A percentile compares a stretch with the other conserved stretches of the same genome.
Evolutionary conservation across 2,888 invertebrate species (phyloP).

Genomic region (Portevinia maculata): DNA sequence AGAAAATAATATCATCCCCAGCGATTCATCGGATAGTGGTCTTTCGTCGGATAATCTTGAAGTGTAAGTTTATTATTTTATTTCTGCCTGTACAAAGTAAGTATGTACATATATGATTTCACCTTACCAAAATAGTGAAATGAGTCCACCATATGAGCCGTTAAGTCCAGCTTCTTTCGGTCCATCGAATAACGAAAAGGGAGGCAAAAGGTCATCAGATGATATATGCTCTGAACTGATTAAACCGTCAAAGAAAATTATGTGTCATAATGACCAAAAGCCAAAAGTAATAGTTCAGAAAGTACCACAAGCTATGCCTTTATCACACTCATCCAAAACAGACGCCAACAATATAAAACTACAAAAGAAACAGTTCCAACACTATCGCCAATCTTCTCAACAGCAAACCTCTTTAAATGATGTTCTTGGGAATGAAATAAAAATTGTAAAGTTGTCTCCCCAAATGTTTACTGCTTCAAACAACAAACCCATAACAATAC

Average conservation of each 20-base stretch:
- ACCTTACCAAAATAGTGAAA: slow-evolving; percentile 68
- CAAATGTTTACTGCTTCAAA: slow-evolving; percentile 71
- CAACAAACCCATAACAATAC: slow-evolving; percentile 75
- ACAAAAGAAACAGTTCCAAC: slow-evolving; percentile 32
- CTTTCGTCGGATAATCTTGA: slow-evolving; percentile 86
- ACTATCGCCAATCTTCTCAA: slow-evolving; percentile 26
- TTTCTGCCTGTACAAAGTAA: slow-evolving; percentile 9
- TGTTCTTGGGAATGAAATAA: slow-evolving; percentile 68
- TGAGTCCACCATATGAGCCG: slow-evolving; percentile 76
- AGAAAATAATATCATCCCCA: slow-evolving; percentile 71
- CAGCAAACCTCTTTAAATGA: slow-evolving; percentile 24
- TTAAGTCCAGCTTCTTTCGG: slow-evolving; percentile 75
- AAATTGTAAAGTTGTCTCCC: slow-evolving; percentile 75
- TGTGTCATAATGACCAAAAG: slow-evolving; percentile 43
- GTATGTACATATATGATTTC: not conserved
- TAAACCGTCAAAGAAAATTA: slow-evolving; percentile 23
- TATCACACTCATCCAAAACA: slow-evolving; percentile 57
- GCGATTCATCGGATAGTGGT: slow-evolving; percentile 86
- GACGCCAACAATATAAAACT: slow-evolving; percentile 20
- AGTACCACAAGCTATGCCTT: slow-evolving; percentile 74
- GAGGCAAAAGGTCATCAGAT: slow-evolving; percentile 63
- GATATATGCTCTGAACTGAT: slow-evolving; percentile 21
- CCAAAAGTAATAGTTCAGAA: slow-evolving; percentile 76
- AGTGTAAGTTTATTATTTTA: slow-evolving; percentile 83
- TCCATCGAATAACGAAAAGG: slow-evolving; percentile 74